phyloP scores from a whole-genome alignment of 2,797 vertebrate species.

The Fringilla coelebs region DNA sequence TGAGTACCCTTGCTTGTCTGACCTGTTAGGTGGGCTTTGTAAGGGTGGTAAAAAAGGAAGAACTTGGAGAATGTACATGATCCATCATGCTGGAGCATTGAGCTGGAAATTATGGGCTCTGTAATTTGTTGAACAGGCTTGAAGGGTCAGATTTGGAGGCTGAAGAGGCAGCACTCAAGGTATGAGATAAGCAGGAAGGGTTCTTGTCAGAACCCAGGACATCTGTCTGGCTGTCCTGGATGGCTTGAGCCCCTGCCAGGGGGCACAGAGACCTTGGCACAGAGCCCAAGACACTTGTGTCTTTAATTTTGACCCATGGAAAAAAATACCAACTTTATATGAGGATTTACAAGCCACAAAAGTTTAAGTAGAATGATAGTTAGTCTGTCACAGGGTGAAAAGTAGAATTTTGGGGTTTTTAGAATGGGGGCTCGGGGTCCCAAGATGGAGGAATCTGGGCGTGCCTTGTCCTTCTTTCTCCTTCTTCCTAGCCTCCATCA shows the following conservation, averaged over 20 bases:
- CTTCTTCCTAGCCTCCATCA: no score
- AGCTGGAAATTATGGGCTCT: not conserved
- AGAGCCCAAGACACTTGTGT: not conserved
- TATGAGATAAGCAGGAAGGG: fast-evolving
- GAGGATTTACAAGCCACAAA: not conserved
- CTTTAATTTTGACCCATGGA: not conserved
- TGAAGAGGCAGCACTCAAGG: not conserved
- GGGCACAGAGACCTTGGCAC: not conserved
- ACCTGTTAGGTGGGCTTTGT: not conserved
- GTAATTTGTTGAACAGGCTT: not conserved
- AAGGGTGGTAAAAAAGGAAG: not conserved
- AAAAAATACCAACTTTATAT: not conserved
- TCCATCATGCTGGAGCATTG: fast-evolving
- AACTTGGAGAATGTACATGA: not conserved
- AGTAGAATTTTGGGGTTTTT: no score
- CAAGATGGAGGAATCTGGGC: no score
- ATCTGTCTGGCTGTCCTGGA: not conserved
- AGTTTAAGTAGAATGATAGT: not conserved
- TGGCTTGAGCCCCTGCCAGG: not conserved
- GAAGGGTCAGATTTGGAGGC: not conserved
- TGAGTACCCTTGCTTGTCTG: not conserved
- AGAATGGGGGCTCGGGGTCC: no score
- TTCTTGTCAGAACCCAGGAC: not conserved
- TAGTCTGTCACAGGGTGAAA: no score
- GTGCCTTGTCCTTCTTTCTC: no score